Percentiles rank a stretch among this genome's conserved stretches.
These are phyloP conservation scores for Drosophila multiciliata DNA, from an alignment of 2,888 invertebrate genomes.

Conservation along the genomic window DNA sequence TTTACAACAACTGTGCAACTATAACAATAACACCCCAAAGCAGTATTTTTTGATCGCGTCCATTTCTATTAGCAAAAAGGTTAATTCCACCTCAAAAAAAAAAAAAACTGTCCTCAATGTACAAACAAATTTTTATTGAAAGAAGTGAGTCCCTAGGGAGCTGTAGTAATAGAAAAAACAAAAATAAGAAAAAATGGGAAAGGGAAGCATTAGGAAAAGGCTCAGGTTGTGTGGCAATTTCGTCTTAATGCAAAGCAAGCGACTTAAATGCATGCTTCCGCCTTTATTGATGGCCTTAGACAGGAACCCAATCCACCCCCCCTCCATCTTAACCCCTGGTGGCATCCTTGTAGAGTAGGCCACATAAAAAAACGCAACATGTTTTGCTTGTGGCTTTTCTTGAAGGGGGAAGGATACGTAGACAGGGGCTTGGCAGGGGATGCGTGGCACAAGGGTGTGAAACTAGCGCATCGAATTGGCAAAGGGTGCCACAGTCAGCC, in stretches of 20 bases:
- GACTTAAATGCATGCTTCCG: constrained; percentile 67
- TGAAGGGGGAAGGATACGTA: background rate
- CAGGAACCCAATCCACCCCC: constrained; percentile 9
- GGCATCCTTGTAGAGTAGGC: constrained; percentile 27
- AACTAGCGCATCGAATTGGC: constrained; percentile 63
- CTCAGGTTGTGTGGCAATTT: constrained; percentile 74
- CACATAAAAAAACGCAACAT: constrained; percentile 65
- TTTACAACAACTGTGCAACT: constrained; percentile 4
- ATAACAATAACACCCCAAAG: background rate
- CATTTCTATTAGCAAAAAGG: constrained; percentile 48
- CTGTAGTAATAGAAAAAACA: constrained; percentile 26
- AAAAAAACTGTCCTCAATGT: constrained; percentile 47
- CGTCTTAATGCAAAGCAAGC: constrained; percentile 62
- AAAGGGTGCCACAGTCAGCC: constrained; percentile 55
- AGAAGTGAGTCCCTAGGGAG: constrained; percentile 75
- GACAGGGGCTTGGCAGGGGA: constrained; percentile 2
- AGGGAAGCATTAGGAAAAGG: constrained; percentile 39
- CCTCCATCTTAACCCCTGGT: background rate
- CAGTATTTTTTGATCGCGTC: constrained; percentile 5
- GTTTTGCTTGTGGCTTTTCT: constrained; percentile 58
- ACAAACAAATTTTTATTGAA: constrained; percentile 78
- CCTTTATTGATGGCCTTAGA: constrained; percentile 79
- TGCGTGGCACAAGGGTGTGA: constrained; percentile 56
- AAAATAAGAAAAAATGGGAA: constrained; percentile 1
- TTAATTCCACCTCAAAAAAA: constrained; percentile 21